Percentiles rank a stretch among this genome's conserved stretches.
Evolutionary conservation across 2,113 vertebrate genomes (phyloP).

Genomic region (Seriola quinqueradiata): DNA sequence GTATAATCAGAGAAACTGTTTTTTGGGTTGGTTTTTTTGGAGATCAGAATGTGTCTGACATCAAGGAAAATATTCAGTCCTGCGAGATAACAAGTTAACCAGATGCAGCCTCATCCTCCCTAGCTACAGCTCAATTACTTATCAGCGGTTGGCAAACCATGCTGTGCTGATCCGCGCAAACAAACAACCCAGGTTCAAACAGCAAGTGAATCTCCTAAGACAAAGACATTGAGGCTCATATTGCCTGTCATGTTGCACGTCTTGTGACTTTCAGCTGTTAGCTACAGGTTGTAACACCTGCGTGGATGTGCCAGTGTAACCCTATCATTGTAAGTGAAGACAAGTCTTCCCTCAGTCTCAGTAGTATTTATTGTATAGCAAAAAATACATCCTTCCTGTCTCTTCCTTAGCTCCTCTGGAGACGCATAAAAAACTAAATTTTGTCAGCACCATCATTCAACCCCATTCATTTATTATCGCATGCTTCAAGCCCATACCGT

Average conservation of each 20-base stretch:
- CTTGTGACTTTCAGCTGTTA: slow-evolving; percentile 20
- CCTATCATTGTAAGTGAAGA: slow-evolving; percentile 11
- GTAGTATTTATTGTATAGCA: slow-evolving; percentile 29
- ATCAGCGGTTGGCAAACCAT: slow-evolving; percentile 23
- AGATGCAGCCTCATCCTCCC: slow-evolving; percentile 22
- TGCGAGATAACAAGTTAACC: slow-evolving; percentile 26
- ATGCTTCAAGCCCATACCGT: slow-evolving; percentile 26
- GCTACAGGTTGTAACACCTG: slow-evolving; percentile 25
- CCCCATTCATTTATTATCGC: slow-evolving; percentile 44
- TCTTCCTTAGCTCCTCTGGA: slow-evolving; percentile 21
- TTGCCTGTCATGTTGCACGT: slow-evolving; percentile 13
- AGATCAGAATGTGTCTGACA: slow-evolving; percentile 26
- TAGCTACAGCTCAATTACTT: slow-evolving; percentile 34
- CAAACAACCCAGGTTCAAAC: slow-evolving; percentile 23
- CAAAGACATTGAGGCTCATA: neutral
- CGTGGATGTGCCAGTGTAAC: slow-evolving; percentile 6
- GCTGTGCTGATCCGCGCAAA: slow-evolving; percentile 16
- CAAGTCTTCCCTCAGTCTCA: slow-evolving; percentile 20
- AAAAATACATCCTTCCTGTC: slow-evolving; percentile 44
- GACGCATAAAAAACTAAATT: slow-evolving; percentile 25
- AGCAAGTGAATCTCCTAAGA: slow-evolving; percentile 4
- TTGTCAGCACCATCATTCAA: slow-evolving; percentile 48
- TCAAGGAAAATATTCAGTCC: slow-evolving; percentile 24
- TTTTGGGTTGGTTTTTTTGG: neutral
- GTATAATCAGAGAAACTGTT: slow-evolving; percentile 19